These are phyloP conservation scores for Lochmaea capreae DNA, from an alignment of 2,888 invertebrate genomes.

Conservation along the genomic window DNA sequence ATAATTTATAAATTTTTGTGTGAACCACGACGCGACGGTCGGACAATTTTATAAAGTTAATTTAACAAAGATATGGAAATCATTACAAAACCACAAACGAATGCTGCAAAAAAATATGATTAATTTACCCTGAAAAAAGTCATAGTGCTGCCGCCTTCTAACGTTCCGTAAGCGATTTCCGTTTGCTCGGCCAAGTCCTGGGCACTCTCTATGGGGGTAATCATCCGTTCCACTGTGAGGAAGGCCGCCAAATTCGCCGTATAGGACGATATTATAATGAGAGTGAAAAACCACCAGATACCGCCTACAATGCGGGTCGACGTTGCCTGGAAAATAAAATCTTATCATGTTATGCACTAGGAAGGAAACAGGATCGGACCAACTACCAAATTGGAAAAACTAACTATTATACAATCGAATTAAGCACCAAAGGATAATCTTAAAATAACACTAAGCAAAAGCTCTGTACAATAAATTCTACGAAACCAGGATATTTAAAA, in stretches of 20 bases:
- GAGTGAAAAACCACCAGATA: conserved; percentile 99
- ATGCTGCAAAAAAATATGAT: conserved; percentile 1
- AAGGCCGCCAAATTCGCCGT: conserved; percentile 99
- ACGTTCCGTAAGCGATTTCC: conserved; percentile 92
- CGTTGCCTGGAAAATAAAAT: conserved; percentile 74
- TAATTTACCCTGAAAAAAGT: conserved; percentile 90
- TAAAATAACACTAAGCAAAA: too few relatives aligned
- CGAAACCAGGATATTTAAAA: too few relatives aligned
- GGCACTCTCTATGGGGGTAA: conserved; percentile 94
- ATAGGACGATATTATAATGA: conserved; percentile 98
- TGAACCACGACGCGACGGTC: background rate
- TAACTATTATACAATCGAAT: background rate
- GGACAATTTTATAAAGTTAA: background rate
- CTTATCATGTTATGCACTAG: background rate
- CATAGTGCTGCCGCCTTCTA: conserved; percentile 96
- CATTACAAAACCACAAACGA: background rate
- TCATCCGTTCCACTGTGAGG: conserved; percentile 95
- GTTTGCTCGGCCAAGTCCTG: conserved; percentile 95
- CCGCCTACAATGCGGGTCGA: conserved; percentile 96
- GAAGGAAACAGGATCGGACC: conserved; percentile 1
- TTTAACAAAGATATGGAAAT: background rate
- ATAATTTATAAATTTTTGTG: too few relatives aligned
- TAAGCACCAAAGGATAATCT: too few relatives aligned
- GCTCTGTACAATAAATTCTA: too few relatives aligned
- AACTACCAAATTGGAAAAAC: background rate